phyloP scores from a whole-genome alignment of 2,113 vertebrate genomes.

The Emydocephalus ijimae region DNA sequence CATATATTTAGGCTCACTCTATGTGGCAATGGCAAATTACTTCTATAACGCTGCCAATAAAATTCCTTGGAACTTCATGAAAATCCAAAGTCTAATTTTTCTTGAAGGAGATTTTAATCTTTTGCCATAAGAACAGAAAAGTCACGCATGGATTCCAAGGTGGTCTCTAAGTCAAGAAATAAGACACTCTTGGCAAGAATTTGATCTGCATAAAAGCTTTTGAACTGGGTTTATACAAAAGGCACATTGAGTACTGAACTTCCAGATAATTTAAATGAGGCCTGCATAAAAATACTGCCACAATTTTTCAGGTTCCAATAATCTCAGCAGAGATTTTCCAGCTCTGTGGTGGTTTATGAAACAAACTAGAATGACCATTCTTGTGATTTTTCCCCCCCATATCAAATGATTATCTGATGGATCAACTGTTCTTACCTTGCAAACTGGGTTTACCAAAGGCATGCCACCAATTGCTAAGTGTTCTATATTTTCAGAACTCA shows the following conservation, averaged over 20 bases:
- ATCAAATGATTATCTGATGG: not conserved
- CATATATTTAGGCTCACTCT: not conserved
- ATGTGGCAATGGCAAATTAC: not conserved
- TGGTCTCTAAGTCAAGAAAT: not conserved
- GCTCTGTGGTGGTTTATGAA: not conserved
- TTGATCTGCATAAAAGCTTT: not conserved
- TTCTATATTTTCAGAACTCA: conserved; percentile 56
- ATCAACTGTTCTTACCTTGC: conserved; percentile 69
- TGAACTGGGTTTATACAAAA: not conserved
- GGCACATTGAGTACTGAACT: not conserved
- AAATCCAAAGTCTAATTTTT: not conserved
- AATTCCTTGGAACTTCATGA: not conserved
- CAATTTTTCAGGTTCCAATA: not conserved
- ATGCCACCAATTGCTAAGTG: conserved; percentile 49
- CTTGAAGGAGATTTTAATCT: not conserved
- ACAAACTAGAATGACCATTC: fast-evolving
- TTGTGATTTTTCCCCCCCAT: not conserved
- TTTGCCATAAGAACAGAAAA: not conserved
- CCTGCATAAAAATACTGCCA: not conserved
- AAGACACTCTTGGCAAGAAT: not conserved
- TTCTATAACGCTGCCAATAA: not conserved
- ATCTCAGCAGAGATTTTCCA: not conserved
- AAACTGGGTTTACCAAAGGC: conserved; percentile 64
- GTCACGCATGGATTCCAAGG: not conserved
- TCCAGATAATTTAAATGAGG: not conserved